Base-by-base conservation (phyloP, 2,888 invertebrate genomes). In the Drosophila testacea region DNA sequence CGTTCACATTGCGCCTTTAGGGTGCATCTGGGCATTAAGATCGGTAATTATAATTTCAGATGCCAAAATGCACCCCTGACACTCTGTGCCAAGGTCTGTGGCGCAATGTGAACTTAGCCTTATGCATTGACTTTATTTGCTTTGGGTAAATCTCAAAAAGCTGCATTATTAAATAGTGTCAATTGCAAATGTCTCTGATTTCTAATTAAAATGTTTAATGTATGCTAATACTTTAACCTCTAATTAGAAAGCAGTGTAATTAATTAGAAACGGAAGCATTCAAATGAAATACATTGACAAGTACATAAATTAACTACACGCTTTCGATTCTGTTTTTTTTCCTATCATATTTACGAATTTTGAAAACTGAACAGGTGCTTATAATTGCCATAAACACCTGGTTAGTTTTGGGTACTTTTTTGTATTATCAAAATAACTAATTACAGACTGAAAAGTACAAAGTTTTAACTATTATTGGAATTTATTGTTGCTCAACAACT, bases 361-460 rank as follows among this genome's bases (percentile, higher is more conserved):
- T 11, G 1, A 27, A 44, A 44, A 44, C 9, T 13, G 4, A 36
- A 36, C 64, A 64, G 64, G 55, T 55, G 47, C 48, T 48, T 34
- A 54, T 22, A 22, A 22, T 1, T 16, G 16, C 16, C 16, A 16
- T 16, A 16, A 22, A 22, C 22, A 22, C 22, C 22, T 22, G 22
- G 2, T 2, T n/a, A 4, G n/a, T 2, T 5, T 54, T 52, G 55
- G 28, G 36, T 51, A 60, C 27, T 41, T 52, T 41, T 11, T 3
- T 36, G 32, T 51, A 13, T 36, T 57, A 66, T 57, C 30, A 41
- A 46, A 27, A 22, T 2, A 22, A 42, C 22, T 44, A 27, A 44
- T 44, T n/a, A 46, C 30, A 46, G 46, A 32, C 32, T 32, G 32
- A 32, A 32, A 6, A 22, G 47, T 28, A 44, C n/a, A 22, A 16